Evolutionary conservation across 2,888 invertebrate species (phyloP).

Genomic region (Salpingus planirostris): DNA sequence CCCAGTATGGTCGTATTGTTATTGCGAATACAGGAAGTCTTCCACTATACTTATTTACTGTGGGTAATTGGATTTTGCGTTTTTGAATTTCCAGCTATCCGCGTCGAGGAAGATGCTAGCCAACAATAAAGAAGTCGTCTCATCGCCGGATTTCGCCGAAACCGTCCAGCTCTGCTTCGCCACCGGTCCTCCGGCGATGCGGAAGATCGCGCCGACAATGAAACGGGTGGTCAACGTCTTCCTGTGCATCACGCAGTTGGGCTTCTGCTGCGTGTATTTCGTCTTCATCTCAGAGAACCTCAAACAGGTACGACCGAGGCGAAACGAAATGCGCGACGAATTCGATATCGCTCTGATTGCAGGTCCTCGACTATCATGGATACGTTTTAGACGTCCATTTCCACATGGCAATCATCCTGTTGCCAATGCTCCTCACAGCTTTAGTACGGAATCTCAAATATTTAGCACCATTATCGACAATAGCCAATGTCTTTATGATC

Average conservation of each 20-base stretch:
- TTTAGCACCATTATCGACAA: slow-evolving; percentile 66
- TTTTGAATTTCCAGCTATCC: slow-evolving; percentile 46
- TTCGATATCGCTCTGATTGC: not conserved
- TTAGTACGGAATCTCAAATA: slow-evolving; percentile 70
- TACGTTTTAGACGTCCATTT: slow-evolving; percentile 54
- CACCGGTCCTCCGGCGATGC: slow-evolving; percentile 59
- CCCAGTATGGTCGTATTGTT: too few relatives aligned
- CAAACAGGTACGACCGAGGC: slow-evolving; percentile 61
- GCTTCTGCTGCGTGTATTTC: slow-evolving; percentile 96
- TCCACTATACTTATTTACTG: too few relatives aligned
- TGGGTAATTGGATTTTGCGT: too few relatives aligned
- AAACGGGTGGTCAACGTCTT: slow-evolving; percentile 72
- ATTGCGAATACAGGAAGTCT: too few relatives aligned
- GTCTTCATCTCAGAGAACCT: slow-evolving; percentile 87
- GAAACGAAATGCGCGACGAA: not conserved
- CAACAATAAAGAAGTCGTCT: slow-evolving; percentile 47
- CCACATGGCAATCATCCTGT: slow-evolving; percentile 64
- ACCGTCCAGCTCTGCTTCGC: slow-evolving; percentile 76
- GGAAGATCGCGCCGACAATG: slow-evolving; percentile 54
- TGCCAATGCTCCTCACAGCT: slow-evolving; percentile 64
- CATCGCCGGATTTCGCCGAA: slow-evolving; percentile 65
- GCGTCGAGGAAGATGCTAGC: slow-evolving; percentile 60
- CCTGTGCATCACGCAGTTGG: slow-evolving; percentile 91
- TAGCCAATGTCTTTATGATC: slow-evolving; percentile 71
- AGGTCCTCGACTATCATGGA: slow-evolving; percentile 61